phyloP scores from a whole-genome alignment of 2,888 invertebrate species.

The Campopleginae sp. region DNA sequence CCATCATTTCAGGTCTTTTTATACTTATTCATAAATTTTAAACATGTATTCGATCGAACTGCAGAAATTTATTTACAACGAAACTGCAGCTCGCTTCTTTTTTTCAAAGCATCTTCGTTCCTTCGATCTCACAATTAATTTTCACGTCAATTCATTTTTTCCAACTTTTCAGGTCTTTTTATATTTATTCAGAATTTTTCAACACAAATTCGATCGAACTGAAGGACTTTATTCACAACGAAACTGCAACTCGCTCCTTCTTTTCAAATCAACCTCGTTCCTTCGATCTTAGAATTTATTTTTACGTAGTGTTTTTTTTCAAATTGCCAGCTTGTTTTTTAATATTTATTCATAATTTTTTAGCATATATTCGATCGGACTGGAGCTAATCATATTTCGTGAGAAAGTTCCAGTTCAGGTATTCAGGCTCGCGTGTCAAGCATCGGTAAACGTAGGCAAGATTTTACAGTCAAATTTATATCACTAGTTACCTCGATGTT shows the following conservation, averaged over 20 bases:
- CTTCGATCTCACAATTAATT: no score
- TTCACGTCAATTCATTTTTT: no score
- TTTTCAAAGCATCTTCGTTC: no score
- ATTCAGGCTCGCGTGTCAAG: background rate
- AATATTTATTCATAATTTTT: background rate
- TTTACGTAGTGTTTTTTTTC: background rate
- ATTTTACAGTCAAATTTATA: background rate
- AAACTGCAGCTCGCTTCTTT: no score
- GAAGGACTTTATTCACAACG: background rate
- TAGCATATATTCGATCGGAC: background rate
- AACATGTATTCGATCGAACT: no score
- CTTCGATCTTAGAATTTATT: background rate
- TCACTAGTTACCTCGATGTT: background rate
- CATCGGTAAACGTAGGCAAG: background rate
- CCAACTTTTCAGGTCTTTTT: no score
- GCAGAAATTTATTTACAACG: no score
- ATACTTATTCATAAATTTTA: no score
- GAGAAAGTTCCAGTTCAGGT: background rate
- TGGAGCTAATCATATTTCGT: background rate
- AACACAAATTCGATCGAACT: no score
- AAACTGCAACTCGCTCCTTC: slow-evolving; percentile 51
- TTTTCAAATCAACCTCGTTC: background rate
- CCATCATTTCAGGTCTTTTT: no score
- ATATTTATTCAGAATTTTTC: no score
- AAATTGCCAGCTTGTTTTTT: background rate